These are phyloP conservation scores for Tetheella fluctuosa DNA, from an alignment of 2,888 invertebrate genomes.

Conservation along the genomic window DNA sequence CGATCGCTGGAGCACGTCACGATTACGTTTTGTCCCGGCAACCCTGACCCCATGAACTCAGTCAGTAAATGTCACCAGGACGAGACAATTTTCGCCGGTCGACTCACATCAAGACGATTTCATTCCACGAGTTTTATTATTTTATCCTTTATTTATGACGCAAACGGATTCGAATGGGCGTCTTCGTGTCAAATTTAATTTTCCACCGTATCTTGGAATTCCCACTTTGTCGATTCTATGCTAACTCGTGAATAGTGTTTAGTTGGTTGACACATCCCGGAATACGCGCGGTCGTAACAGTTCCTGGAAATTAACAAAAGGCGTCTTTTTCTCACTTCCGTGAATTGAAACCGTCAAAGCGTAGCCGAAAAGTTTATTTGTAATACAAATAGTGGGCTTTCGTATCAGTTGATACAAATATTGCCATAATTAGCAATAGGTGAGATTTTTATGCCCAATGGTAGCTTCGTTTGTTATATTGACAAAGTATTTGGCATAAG, in stretches of 20 bases:
- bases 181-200: slow-evolving; percentile 27
- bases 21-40: slow-evolving; percentile 60
- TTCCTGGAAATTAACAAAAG: slow-evolving; percentile 9
- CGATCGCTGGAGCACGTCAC: slow-evolving; percentile 62
- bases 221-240: slow-evolving; percentile 16
- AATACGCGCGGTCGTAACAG: neutral
- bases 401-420: neutral
- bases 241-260: slow-evolving; percentile 10
- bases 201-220: slow-evolving; percentile 21
- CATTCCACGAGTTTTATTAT: slow-evolving; percentile 19
- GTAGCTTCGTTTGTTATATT: neutral
- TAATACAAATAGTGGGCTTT: neutral
- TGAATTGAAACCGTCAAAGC: slow-evolving; percentile 11
- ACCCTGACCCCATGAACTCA: slow-evolving; percentile 80
- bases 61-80: slow-evolving; percentile 66
- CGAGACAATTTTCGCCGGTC: slow-evolving; percentile 36
- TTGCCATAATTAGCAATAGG: too few species aligned
- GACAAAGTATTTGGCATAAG: slow-evolving; percentile 2
- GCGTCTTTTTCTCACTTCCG: slow-evolving; percentile 7
- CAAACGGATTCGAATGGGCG: slow-evolving; percentile 18
- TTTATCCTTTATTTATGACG: slow-evolving; percentile 29
- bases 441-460: neutral
- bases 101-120: slow-evolving; percentile 17
- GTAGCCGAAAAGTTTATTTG: neutral
- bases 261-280: slow-evolving; percentile 13